These are phyloP conservation scores for Cryptus armator DNA, from an alignment of 2,888 invertebrate species.

Conservation along the genomic window DNA sequence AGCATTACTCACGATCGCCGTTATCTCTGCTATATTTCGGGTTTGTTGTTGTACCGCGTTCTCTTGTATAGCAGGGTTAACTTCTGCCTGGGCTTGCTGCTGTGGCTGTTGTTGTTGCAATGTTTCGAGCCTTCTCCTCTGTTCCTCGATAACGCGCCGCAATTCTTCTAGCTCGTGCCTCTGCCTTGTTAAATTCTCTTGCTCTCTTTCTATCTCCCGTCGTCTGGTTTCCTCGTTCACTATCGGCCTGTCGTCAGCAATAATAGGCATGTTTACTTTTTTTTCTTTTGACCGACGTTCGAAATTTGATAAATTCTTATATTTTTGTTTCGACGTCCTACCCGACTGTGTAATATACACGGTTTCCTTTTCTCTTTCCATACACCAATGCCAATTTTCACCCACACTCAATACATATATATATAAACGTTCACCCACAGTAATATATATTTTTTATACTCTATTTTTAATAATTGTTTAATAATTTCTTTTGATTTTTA, in stretches of 20 bases:
- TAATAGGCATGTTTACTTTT: conserved; percentile 14
- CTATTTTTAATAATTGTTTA: too few relatives aligned
- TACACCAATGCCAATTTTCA: background rate
- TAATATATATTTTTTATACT: background rate
- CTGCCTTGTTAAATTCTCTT: conserved; percentile 18
- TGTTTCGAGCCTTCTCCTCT: background rate
- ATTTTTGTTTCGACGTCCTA: conserved; percentile 3
- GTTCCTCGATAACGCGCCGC: background rate
- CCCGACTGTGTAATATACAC: conserved; percentile 21
- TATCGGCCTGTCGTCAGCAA: background rate
- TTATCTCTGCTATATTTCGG: background rate
- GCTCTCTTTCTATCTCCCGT: background rate
- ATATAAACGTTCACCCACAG: background rate
- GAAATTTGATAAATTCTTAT: conserved; percentile 16
- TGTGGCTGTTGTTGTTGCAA: conserved; percentile 19
- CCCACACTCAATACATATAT: too few relatives aligned
- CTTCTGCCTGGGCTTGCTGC: background rate
- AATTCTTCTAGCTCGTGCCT: background rate
- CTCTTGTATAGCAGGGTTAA: background rate
- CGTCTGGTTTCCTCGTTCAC: conserved; percentile 1
- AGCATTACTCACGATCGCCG: conserved; percentile 12
- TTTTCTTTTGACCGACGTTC: background rate
- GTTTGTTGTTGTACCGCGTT: background rate
- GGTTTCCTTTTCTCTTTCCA: background rate
- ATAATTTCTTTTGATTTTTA: background rate